These are phyloP conservation scores for Lucinisca nassula DNA, from an alignment of 2,888 invertebrate species.

Conservation along the genomic window DNA sequence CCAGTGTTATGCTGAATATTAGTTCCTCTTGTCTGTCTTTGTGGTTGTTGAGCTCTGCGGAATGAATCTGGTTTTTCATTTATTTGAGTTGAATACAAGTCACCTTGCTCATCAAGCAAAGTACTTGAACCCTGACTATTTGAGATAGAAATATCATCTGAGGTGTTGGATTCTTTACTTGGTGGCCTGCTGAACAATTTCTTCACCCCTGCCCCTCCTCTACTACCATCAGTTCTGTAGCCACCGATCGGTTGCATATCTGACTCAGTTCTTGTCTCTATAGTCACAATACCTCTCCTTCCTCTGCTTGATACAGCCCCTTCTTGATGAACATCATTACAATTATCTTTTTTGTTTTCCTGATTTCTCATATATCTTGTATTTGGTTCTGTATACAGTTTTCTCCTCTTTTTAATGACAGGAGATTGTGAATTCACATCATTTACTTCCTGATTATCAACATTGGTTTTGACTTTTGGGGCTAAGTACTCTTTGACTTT, in stretches of 20 bases:
- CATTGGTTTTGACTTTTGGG: neutral
- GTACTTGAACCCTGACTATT: constrained; percentile 73
- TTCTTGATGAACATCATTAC: neutral
- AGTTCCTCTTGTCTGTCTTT: too few relatives aligned
- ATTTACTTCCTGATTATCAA: neutral
- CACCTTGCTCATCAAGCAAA: constrained; percentile 71
- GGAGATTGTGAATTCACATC: constrained; percentile 47
- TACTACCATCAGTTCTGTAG: neutral
- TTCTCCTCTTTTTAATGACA: constrained; percentile 20
- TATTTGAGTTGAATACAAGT: constrained; percentile 73
- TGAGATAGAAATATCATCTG: constrained; percentile 56
- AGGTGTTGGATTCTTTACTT: constrained; percentile 59
- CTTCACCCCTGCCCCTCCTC: constrained; percentile 3
- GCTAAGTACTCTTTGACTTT: constrained; percentile 16
- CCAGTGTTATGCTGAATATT: neutral
- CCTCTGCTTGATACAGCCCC: neutral
- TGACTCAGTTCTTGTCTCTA: neutral
- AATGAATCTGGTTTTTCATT: constrained; percentile 6
- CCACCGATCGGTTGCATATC: too few relatives aligned
- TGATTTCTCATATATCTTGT: neutral
- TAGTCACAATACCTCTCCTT: neutral
- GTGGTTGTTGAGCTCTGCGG: too few relatives aligned
- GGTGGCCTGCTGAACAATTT: constrained; percentile 45
- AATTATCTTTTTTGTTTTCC: neutral
- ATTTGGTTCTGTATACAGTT: neutral